Percentiles rank a stretch among this genome's conserved stretches.
These are phyloP conservation scores for Trichogramma pretiosum DNA, from an alignment of 1,140 invertebrate species.

Conservation along the genomic window DNA sequence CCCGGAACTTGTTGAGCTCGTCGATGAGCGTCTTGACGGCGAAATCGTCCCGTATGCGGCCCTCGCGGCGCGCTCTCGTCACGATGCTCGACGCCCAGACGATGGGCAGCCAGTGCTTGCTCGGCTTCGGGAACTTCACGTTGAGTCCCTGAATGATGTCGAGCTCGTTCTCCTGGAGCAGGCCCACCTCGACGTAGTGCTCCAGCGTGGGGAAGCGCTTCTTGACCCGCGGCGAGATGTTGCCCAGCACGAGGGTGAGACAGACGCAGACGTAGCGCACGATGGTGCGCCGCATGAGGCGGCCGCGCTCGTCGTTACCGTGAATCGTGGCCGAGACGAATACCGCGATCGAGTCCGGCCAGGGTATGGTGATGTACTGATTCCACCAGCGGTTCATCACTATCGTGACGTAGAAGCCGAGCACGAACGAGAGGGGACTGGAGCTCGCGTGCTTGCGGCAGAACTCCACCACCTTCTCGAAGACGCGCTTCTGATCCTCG, in stretches of 20 bases:
- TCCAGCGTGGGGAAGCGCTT: constrained; percentile 85
- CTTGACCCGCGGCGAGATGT: constrained; percentile 81
- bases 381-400: constrained; percentile 91
- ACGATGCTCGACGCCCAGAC: constrained; percentile 88
- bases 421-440: constrained; percentile 76
- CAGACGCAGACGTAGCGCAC: constrained; percentile 73
- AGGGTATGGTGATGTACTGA: constrained; percentile 72
- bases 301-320: constrained; percentile 76
- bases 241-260: constrained; percentile 69
- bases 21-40: constrained; percentile 86
- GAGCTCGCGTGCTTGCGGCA: constrained; percentile 69
- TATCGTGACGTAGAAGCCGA: constrained; percentile 87
- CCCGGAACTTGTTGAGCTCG: constrained; percentile 80
- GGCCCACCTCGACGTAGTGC: constrained; percentile 76
- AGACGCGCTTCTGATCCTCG: constrained; percentile 52
- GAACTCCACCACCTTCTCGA: constrained; percentile 69
- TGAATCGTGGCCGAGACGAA: constrained; percentile 71
- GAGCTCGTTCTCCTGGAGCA: constrained; percentile 82
- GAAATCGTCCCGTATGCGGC: constrained; percentile 84
- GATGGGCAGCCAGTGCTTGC: constrained; percentile 91
- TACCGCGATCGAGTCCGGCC: constrained; percentile 74
- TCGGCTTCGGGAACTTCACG: constrained; percentile 73
- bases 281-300: constrained; percentile 79
- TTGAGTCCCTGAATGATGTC: constrained; percentile 70
- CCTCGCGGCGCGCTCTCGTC: constrained; percentile 78